Conservation (phyloP, 2,888 invertebrate genomes). For the Atherix ibis region DNA sequence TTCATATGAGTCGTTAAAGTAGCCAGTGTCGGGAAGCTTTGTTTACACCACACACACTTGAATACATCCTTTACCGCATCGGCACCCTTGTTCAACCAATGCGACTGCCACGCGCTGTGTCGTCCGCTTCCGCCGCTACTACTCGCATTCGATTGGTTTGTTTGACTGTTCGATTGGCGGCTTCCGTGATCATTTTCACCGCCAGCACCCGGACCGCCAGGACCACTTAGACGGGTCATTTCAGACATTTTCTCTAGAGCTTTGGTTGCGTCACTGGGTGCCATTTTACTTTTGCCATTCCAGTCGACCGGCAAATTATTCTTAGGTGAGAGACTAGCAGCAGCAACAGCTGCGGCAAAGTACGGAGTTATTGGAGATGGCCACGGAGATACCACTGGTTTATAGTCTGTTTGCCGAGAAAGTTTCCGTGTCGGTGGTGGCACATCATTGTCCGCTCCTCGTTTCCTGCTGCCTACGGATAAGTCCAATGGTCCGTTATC, state of each 20-base stretch:
- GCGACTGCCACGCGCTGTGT: conserved; percentile 91
- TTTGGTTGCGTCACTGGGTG: conserved; percentile 69
- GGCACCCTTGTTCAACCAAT: conserved; percentile 92
- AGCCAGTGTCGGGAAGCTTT: conserved; percentile 86
- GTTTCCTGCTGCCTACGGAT: conserved; percentile 60
- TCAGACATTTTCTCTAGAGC: conserved; percentile 86
- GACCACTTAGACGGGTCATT: conserved; percentile 68
- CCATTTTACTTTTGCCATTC: conserved; percentile 70
- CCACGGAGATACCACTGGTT: conserved; percentile 57
- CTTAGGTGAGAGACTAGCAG: conserved; percentile 60
- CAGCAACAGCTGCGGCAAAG: conserved; percentile 62
- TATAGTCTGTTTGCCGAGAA: conserved; percentile 49
- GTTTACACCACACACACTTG: conserved; percentile 96
- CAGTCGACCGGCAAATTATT: conserved; percentile 45
- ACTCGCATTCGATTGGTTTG: conserved; percentile 6
- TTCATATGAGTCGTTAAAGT: conserved; percentile 96
- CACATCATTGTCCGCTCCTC: conserved; percentile 46
- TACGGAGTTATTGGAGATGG: conserved; percentile 66
- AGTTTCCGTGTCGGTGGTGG: conserved; percentile 50
- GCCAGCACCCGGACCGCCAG: conserved; percentile 45
- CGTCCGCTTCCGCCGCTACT: conserved; percentile 42
- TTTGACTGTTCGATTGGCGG: conserved; percentile 11
- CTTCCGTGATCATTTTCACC: conserved; percentile 10
- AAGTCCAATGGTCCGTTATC: conserved; percentile 57
- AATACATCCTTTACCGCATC: conserved; percentile 91